phyloP scores from a whole-genome alignment of 2,113 vertebrate species.

The Hypocryptadius cinnamomeus region DNA sequence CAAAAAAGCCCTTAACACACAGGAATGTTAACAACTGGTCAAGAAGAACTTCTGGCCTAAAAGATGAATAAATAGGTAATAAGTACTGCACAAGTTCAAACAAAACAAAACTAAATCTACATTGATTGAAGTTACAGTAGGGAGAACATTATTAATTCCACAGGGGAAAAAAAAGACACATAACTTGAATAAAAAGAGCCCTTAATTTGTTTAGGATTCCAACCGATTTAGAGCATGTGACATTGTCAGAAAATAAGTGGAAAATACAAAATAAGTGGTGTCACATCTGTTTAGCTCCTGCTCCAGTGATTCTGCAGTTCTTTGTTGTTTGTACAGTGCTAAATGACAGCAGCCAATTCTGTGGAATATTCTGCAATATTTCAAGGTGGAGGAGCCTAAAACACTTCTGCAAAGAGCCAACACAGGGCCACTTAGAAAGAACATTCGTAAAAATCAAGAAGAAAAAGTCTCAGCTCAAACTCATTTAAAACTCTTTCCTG shows the following conservation, averaged over 20 bases:
- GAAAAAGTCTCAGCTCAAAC: background rate
- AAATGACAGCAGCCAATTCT: background rate
- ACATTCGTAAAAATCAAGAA: background rate
- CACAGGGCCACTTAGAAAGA: background rate
- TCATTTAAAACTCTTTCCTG: background rate
- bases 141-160: background rate
- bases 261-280: slow-evolving; percentile 25
- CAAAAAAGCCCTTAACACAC: background rate
- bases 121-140: background rate
- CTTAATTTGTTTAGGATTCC: background rate
- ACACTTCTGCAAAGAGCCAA: background rate
- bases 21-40: background rate
- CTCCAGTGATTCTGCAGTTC: slow-evolving; percentile 22
- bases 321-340: slow-evolving; percentile 5
- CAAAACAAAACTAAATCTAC: background rate
- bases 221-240: background rate
- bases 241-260: background rate
- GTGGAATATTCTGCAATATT: background rate
- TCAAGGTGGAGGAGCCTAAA: background rate
- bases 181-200: background rate
- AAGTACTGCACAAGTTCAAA: background rate
- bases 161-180: background rate
- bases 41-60: background rate
- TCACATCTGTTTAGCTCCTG: slow-evolving; percentile 42
- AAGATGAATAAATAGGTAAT: background rate